Evolutionary conservation across 2,113 vertebrate species (phyloP).

Genomic region (Lonchura striata): DNA sequence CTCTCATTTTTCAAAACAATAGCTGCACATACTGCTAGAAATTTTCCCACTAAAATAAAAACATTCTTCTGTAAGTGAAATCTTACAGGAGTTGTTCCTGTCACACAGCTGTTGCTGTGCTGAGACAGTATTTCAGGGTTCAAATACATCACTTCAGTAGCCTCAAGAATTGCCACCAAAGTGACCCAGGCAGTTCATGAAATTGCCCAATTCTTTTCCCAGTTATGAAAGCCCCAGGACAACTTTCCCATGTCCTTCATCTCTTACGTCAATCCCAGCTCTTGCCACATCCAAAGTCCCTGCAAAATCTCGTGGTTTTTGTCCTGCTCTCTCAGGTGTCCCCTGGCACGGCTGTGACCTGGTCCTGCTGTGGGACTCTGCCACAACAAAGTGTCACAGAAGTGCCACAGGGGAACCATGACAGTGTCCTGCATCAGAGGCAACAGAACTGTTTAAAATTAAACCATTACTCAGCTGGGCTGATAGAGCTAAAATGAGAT

Average conservation of each 20-base stretch:
- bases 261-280: neutral
- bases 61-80: neutral
- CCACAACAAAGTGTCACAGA: neutral
- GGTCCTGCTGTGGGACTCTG: neutral
- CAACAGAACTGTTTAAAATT: neutral
- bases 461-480: neutral
- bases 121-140: neutral
- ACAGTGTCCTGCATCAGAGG: neutral
- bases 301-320: rapidly evolving
- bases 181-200: neutral
- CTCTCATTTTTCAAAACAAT: neutral
- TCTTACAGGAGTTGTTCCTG: neutral
- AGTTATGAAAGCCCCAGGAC: neutral
- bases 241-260: neutral
- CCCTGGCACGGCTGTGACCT: neutral
- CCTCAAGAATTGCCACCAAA: neutral
- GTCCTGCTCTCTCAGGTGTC: rapidly evolving
- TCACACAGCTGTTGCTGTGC: neutral
- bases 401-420: rapidly evolving
- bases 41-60: neutral
- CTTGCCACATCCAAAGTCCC: neutral
- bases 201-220: neutral
- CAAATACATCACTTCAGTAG: neutral
- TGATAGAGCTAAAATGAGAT: neutral
- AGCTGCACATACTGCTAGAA: neutral